Evolutionary conservation across 2,888 invertebrate species (phyloP).

Genomic region (Meiosimyza decipiens): DNA sequence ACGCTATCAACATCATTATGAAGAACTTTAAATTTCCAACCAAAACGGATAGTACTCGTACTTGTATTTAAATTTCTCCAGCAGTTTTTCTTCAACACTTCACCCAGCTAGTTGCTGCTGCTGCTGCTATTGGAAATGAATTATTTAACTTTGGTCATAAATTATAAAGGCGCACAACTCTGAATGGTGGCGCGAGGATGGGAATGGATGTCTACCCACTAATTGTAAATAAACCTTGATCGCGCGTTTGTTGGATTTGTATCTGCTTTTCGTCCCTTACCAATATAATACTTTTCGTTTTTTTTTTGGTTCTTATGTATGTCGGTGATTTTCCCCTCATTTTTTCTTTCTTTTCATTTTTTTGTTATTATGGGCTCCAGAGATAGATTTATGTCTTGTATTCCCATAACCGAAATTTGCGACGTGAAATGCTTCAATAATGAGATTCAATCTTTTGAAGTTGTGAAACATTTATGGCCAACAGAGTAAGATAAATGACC

Average conservation of each 20-base stretch:
- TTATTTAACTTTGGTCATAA: conserved; percentile 18
- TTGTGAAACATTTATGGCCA: conserved; percentile 29
- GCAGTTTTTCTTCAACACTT: no score
- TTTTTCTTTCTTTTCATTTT: not conserved
- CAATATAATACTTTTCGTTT: no score
- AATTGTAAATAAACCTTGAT: conserved; percentile 17
- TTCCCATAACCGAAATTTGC: conserved; percentile 26
- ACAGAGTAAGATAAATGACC: conserved; percentile 27
- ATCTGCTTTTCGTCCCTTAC: no score
- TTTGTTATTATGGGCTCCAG: conserved; percentile 4
- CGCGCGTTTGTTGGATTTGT: not conserved
- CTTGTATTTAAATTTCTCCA: no score
- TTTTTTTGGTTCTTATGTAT: no score
- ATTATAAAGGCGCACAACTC: not conserved
- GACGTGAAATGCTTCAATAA: conserved; percentile 24
- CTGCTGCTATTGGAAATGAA: conserved; percentile 17
- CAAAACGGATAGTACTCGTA: no score
- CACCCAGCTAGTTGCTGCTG: not conserved
- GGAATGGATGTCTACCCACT: conserved; percentile 10
- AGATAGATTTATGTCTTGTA: conserved; percentile 30
- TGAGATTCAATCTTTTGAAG: conserved; percentile 30
- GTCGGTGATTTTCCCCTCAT: not conserved
- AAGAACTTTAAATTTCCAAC: no score
- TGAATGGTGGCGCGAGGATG: not conserved
- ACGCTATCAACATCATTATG: no score